Base-by-base conservation (phyloP, 2,888 invertebrate genomes). In the Drosophila suboccidentalis region DNA sequence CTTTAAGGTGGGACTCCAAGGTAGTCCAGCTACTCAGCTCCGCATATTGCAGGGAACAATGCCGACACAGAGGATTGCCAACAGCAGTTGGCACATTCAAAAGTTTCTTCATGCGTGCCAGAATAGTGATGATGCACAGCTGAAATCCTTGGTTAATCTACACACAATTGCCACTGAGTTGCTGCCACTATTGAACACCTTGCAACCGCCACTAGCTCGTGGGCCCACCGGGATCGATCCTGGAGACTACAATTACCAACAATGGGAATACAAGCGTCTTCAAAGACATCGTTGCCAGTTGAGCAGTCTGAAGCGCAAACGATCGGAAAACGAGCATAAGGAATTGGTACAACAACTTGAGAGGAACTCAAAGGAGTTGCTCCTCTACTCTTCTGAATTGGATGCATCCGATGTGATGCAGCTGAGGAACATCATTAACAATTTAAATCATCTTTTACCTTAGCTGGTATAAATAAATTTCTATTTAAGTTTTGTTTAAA, bases 31-130 rank as follows among this genome's bases (percentile, higher is more conserved):
- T 11, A 36, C 50, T 0, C 67, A 78, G 38, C 13, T 73, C 2
- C 32, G 44, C 10, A 34, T 86, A 13, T 34, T 85, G 15, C 68
- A 80, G 15, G 55, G 47, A 17, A n/a, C 64, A 15, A 34, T 47
- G 11, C 43, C 64, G 2, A 6, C 44, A 3, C 17, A 39, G n/a
- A 22, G 43, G 1, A 41, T 13, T 17, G 44, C 26, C 0, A 49
- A 29, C 13, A 29, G 17, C 3, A 58, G 70, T 22, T 85, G 90
- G 90, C 53, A 78, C 1, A 11, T 60, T 6, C 75, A 83, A 13
- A 73, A 68, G 29, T 80, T 86, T 36, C 8, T 88, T 0, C 22
- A 66, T 29, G 19, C 10, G 3, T 85, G 82, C 43, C 39, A 69
- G 11, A 6, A 5, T 10, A 69, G 55, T 34, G 22, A 41, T 1